Base-by-base conservation (phyloP, 2,888 invertebrate genomes). In the Drosophila kanekoi region DNA sequence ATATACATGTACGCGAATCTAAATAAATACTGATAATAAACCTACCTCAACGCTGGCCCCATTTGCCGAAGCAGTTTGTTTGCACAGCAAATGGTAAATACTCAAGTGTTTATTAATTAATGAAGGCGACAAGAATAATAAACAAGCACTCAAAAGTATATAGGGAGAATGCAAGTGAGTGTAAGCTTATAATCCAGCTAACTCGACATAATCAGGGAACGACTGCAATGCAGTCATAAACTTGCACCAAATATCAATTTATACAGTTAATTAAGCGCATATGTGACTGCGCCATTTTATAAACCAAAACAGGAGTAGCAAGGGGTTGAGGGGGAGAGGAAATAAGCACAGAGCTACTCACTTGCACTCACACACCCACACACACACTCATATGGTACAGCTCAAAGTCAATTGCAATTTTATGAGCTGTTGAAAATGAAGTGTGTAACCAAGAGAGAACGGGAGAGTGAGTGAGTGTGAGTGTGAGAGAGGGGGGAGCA, bases 361-460 rank as follows among this genome's bases (percentile, higher is more conserved):
- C n/a, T 52, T 23, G 54, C 14, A 56, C 33, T 43, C 9, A 49
- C n/a, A 10, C 35, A 56, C 4, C 44, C 44, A 53, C 40, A 67
- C 33, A 38, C 45, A 23, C 20, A 60, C n/a, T 37, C 9, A 28
- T 0, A 40, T 16, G 32, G 43, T 33, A 38, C 32, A 60, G 66
- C 79, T 69, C 83, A 76, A 79, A 85, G 84, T 79, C 84, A 82
- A 85, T 85, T 85, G 81, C 84, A 79, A 86, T 85, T 85, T 86
- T 83, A 85, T 86, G 84, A 85, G 84, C 86, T 83, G 85, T 82
- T 84, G 81, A 78, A 85, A 86, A 76, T 86, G 78, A 81, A 85
- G 81, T 83, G 77, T 72, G 74, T 52, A 16, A 60, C 49, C 23
- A 35, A 53, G 48, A 20, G 51, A 33, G 9, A 38, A 13, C 8